Evolutionary conservation across 1,140 invertebrate genomes (phyloP), one percentile per base, ranked within the genome.

Genomic region (Linepithema humile): DNA sequence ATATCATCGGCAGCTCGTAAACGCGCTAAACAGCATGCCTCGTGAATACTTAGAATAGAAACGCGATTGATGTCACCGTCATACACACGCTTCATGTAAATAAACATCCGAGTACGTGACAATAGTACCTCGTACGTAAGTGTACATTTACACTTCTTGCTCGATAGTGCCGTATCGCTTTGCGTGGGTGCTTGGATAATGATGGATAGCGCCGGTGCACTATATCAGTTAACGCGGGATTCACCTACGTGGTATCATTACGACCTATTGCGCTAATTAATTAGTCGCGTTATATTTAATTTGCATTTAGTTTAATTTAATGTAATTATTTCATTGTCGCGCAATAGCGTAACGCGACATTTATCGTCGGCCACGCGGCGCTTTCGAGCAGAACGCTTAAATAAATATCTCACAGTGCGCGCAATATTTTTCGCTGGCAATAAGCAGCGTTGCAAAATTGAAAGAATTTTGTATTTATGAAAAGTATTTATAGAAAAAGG

Each of bases 71-170:
- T 40, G 10, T 26, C 35, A 60, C 26, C n/a, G 7, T 20, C 26
- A 32, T 50, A 50, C 67, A 53, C 38, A 74, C 17, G 38, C 5
- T 74, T 15, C 45, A 17, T 75, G 40, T n/a, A 75, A 75, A 62
- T 75, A 62, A 75, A 60, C 72, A 62, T 35, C n/a, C 26, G 53
- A 60, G 38, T 60, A 60, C 26, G 10, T 32, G 72, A 75, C 55
- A 62, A 48, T 74, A 9, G 26, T 10, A 12, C n/a, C n/a, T n/a
- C 72, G 20, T n/a, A n/a, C 32, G 15, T 20, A 38, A 15, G 12
- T 15, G 26, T 12, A 3, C 20, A 45, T 35, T 62, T 45, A 26
- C 40, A n/a, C 35, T 59, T 9, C n/a, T 59, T 32, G 10, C 32
- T n/a, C 9, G 38, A 74, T 40, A n/a, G 26, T 17, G 1, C 23